These are phyloP conservation scores for Ochotona curzoniae DNA, from an alignment of 2,113 vertebrate genomes.

Conservation along the genomic window DNA sequence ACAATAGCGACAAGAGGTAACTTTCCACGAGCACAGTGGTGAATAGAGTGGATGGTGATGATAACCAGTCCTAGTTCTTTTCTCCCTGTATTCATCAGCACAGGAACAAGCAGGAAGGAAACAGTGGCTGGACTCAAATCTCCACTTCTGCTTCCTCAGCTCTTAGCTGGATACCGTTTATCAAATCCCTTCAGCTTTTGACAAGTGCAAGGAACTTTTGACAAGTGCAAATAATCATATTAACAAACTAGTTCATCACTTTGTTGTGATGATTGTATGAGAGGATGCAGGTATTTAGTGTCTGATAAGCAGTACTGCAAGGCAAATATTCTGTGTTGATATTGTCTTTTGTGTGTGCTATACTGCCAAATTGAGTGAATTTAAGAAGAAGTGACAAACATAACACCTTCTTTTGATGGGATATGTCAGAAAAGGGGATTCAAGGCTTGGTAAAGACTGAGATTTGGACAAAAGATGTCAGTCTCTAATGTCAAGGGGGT, in stretches of 20 bases:
- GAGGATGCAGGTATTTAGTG: neutral
- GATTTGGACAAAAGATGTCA: neutral
- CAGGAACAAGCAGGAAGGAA: neutral
- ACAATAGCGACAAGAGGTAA: neutral
- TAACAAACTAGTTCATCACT: neutral
- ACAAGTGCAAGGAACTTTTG: too few relatives aligned
- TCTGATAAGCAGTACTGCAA: neutral
- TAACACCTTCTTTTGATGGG: neutral
- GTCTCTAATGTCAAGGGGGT: neutral
- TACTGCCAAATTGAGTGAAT: neutral
- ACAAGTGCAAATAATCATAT: neutral
- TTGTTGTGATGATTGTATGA: neutral
- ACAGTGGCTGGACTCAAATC: neutral
- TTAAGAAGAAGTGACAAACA: neutral
- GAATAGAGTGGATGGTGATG: neutral
- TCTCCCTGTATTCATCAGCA: neutral
- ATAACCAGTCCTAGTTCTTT: neutral
- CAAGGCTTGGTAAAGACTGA: neutral
- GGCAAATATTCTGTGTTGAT: neutral
- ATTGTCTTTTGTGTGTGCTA: neutral
- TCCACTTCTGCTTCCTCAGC: neutral
- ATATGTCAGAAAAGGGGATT: neutral
- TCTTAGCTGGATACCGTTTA: neutral
- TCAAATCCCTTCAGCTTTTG: too few relatives aligned
- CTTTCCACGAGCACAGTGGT: neutral